phyloP scores from a whole-genome alignment of 2,113 vertebrate species.

The Lampris incognitus region DNA sequence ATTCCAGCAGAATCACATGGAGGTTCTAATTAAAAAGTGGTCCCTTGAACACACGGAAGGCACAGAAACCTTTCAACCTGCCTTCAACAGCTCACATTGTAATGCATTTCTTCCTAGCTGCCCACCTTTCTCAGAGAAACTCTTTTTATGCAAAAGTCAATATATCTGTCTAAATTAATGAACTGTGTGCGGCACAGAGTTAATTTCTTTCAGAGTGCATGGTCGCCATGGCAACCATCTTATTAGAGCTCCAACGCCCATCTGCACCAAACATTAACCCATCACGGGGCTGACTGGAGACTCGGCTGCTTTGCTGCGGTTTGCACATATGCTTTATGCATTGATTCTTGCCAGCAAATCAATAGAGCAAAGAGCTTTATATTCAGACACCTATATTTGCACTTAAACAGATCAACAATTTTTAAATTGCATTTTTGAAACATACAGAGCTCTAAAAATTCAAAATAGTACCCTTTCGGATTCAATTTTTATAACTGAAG shows the following conservation, averaged over 20 bases:
- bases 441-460: background rate
- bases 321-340: slow-evolving; percentile 82
- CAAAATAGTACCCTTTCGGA: background rate
- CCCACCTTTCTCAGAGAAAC: slow-evolving; percentile 24
- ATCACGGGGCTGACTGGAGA: slow-evolving; percentile 61
- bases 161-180: slow-evolving; percentile 82
- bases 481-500: background rate
- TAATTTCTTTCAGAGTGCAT: slow-evolving; percentile 82
- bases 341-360: slow-evolving; percentile 75
- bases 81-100: slow-evolving; percentile 27
- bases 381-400: slow-evolving; percentile 47
- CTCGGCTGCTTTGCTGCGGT: slow-evolving; percentile 54
- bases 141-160: slow-evolving; percentile 73
- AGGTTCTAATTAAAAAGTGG: slow-evolving; percentile 68
- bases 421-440: slow-evolving; percentile 14
- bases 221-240: slow-evolving; percentile 87
- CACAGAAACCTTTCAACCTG: slow-evolving; percentile 44
- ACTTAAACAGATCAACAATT: slow-evolving; percentile 7
- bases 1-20: slow-evolving; percentile 59
- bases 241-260: slow-evolving; percentile 84
- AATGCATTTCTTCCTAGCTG: slow-evolving; percentile 31
- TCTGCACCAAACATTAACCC: slow-evolving; percentile 91
- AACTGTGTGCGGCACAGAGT: slow-evolving; percentile 80
- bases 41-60: slow-evolving; percentile 46
- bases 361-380: slow-evolving; percentile 55